phyloP scores from a whole-genome alignment of 35 echinoderm and acorn worm species.

The Lytechinus pictus region DNA sequence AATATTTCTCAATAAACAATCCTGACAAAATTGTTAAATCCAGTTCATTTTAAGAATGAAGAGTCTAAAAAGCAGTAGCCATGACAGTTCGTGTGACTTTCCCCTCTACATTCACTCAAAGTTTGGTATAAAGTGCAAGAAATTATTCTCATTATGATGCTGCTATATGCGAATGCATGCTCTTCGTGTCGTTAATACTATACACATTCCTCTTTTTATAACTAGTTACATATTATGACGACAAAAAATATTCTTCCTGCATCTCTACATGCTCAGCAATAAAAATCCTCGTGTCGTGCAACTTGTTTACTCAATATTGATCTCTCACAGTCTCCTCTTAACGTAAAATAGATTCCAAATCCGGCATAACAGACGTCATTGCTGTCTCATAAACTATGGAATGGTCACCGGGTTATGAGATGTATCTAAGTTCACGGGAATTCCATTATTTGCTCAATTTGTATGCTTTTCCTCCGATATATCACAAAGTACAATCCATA shows the following conservation, averaged over 20 bases:
- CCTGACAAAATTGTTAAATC: neutral
- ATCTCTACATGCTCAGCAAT: neutral
- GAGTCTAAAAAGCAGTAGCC: no score
- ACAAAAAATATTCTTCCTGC: neutral
- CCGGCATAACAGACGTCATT: neutral
- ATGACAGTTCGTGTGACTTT: no score
- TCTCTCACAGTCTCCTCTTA: neutral
- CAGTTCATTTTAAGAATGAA: neutral
- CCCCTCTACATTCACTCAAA: neutral
- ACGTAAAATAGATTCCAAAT: neutral
- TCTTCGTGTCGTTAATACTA: neutral
- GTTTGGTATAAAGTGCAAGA: neutral
- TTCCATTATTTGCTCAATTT: slow-evolving; percentile 17
- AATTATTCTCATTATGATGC: neutral
- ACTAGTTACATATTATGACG: neutral
- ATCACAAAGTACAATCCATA: neutral
- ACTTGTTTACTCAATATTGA: neutral
- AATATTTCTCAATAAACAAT: neutral
- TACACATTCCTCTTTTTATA: neutral
- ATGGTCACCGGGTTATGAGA: neutral
- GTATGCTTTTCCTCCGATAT: slow-evolving; percentile 27
- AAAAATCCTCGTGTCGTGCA: neutral
- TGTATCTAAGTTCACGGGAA: neutral
- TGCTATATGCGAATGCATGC: neutral
- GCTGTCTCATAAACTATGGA: neutral